phyloP scores from a whole-genome alignment of 2,113 vertebrate species.

The Pterocles gutturalis region DNA sequence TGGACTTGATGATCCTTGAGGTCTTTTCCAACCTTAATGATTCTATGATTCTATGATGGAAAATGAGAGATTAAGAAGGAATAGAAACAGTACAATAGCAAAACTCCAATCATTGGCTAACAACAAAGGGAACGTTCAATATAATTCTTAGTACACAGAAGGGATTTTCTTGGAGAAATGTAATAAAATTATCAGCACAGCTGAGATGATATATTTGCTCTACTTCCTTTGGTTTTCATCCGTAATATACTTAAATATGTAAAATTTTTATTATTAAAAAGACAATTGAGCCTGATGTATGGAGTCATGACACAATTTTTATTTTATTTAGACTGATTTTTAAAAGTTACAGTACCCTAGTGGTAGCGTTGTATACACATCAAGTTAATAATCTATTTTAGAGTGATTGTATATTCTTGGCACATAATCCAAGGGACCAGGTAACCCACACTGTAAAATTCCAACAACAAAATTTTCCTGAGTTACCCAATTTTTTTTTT shows the following conservation, averaged over 20 bases:
- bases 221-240: neutral
- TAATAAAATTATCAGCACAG: neutral
- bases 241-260: neutral
- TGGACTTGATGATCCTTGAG: no score
- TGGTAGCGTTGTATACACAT: neutral
- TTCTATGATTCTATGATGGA: neutral
- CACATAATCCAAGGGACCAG: neutral
- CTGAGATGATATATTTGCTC: neutral
- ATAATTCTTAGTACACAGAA: fast-evolving
- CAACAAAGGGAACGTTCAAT: neutral
- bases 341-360: neutral
- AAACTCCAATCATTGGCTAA: neutral
- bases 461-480: neutral
- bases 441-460: neutral
- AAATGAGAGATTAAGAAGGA: neutral
- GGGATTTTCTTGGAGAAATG: neutral
- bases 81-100: neutral
- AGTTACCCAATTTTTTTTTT: neutral
- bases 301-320: neutral
- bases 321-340: neutral
- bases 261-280: neutral
- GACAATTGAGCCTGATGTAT: neutral
- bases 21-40: no score
- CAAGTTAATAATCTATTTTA: neutral
- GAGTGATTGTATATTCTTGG: neutral